Percentiles rank a stretch among this genome's conserved stretches.
Conservation (phyloP, 2,797 vertebrate genomes). For the Platyrinchus mystaceus region DNA sequence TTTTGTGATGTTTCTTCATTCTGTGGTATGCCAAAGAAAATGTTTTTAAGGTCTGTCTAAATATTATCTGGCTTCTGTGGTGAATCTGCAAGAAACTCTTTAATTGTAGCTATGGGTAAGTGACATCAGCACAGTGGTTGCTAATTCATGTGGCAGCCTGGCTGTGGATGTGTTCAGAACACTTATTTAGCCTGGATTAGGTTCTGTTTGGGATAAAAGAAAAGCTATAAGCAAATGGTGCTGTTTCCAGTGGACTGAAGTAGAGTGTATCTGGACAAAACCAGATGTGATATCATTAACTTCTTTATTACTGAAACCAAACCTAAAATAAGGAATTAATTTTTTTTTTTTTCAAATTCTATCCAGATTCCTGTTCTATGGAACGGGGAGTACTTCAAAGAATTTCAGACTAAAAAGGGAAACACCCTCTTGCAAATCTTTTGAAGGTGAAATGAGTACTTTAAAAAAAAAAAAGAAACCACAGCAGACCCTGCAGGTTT, state of each 20-base stretch:
- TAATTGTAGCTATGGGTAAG: neutral
- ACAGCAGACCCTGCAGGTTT: neutral
- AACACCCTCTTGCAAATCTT: conserved; percentile 35
- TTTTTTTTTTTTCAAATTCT: neutral
- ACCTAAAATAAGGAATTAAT: conserved; percentile 38
- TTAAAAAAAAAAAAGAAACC: neutral
- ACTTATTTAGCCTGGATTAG: neutral
- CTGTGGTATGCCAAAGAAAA: neutral
- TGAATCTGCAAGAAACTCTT: neutral
- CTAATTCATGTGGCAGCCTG: neutral
- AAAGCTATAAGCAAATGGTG: neutral
- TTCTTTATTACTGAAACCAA: conserved; percentile 41
- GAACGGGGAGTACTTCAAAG: conserved; percentile 45
- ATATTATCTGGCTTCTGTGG: neutral
- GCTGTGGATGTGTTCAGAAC: neutral
- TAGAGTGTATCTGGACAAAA: neutral
- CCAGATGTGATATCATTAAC: conserved; percentile 47
- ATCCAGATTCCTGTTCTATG: neutral
- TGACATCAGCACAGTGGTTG: neutral
- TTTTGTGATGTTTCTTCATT: neutral
- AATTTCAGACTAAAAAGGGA: conserved; percentile 49
- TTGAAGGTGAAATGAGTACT: conserved; percentile 23
- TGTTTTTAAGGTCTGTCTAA: neutral
- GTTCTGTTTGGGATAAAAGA: neutral
- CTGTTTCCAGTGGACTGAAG: neutral